phyloP scores from a whole-genome alignment of 2,888 invertebrate species.

The Ormyrus labotus region DNA sequence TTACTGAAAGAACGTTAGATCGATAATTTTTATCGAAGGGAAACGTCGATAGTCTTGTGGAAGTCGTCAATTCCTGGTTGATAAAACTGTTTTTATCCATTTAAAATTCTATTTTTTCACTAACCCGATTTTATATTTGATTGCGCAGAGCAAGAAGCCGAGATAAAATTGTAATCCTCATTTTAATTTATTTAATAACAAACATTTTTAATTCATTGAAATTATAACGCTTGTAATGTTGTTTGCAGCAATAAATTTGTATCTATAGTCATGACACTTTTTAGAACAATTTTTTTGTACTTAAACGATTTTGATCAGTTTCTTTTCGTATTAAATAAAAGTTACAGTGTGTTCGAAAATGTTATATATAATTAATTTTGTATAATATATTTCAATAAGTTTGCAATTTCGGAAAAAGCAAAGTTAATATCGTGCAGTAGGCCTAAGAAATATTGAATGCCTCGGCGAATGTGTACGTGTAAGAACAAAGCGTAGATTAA shows the following conservation, averaged over 20 bases:
- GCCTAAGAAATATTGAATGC: conserved; percentile 53
- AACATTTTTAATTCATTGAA: neutral
- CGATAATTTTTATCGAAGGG: conserved; percentile 45
- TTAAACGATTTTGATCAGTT: conserved; percentile 28
- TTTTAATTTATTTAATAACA: neutral
- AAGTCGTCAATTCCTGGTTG: conserved; percentile 50
- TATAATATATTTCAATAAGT: conserved; percentile 51
- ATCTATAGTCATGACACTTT: conserved; percentile 45
- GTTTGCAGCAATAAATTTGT: conserved; percentile 14
- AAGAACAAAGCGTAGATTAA: conserved; percentile 48
- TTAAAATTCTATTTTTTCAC: conserved; percentile 55
- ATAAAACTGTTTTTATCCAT: conserved; percentile 50
- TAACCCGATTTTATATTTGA: conserved; percentile 44
- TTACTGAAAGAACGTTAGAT: conserved; percentile 37
- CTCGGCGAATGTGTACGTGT: conserved; percentile 46
- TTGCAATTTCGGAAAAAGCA: conserved; percentile 36
- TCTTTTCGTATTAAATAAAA: conserved; percentile 10
- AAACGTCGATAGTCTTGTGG: conserved; percentile 47
- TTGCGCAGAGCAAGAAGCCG: conserved; percentile 1
- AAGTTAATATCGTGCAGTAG: conserved; percentile 40
- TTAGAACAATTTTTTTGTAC: conserved; percentile 53
- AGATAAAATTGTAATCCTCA: conserved; percentile 24
- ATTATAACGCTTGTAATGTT: conserved; percentile 25
- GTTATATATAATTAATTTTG: conserved; percentile 52
- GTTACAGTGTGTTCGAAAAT: conserved; percentile 36